These are phyloP conservation scores for Agriopis leucophaearia DNA, from an alignment of 2,888 invertebrate species.

Conservation along the genomic window DNA sequence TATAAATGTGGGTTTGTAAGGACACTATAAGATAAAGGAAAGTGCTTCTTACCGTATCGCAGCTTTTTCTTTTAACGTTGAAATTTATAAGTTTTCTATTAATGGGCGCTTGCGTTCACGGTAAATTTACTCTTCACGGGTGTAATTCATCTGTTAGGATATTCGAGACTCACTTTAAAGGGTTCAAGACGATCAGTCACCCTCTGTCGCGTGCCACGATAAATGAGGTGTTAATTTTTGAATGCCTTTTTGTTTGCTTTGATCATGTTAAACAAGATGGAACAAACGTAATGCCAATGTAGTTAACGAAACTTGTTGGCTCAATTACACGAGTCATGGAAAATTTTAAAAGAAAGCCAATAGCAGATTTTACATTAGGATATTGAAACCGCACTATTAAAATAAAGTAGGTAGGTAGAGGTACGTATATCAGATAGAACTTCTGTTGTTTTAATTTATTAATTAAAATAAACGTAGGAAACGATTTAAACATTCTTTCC, in stretches of 20 bases:
- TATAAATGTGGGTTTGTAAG: constrained; percentile 65
- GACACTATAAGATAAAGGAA: constrained; percentile 77
- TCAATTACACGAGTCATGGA: constrained; percentile 7
- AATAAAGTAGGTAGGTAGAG: too few species aligned
- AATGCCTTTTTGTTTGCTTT: constrained; percentile 58
- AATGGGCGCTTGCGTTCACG: constrained; percentile 67
- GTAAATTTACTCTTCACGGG: constrained; percentile 69
- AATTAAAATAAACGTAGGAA: constrained; percentile 18
- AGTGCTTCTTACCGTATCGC: constrained; percentile 70
- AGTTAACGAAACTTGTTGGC: constrained; percentile 28
- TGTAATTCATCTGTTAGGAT: constrained; percentile 63
- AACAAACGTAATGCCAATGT: constrained; percentile 36
- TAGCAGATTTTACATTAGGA: neutral
- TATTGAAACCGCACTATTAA: neutral
- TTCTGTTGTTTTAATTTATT: constrained; percentile 11
- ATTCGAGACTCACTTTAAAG: constrained; percentile 58
- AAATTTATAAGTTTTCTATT: constrained; percentile 47
- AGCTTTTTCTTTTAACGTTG: constrained; percentile 47
- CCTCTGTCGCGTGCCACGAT: constrained; percentile 68
- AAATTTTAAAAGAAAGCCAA: constrained; percentile 6
- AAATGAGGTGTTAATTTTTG: constrained; percentile 70
- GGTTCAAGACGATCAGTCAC: constrained; percentile 65
- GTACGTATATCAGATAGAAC: neutral
- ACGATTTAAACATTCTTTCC: constrained; percentile 20
- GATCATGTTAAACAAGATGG: constrained; percentile 53